These are phyloP conservation scores for Nyleta sp. DNA, from an alignment of 2,888 invertebrate genomes.

Conservation along the genomic window DNA sequence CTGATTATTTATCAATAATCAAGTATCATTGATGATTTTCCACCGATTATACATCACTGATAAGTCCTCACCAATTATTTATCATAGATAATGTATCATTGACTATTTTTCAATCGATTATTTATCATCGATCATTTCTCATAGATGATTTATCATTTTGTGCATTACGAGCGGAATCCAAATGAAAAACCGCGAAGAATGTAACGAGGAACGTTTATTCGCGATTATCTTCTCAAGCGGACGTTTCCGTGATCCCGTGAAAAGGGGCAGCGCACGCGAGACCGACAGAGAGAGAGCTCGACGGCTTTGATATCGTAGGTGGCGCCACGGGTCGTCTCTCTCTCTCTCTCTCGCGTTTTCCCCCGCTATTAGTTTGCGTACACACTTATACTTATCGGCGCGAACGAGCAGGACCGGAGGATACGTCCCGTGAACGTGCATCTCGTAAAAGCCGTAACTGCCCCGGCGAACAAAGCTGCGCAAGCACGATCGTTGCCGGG, in stretches of 20 bases:
- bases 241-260: conserved; percentile 49
- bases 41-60: background rate
- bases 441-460: conserved; percentile 80
- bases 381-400: conserved; percentile 43
- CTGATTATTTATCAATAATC: too few species aligned
- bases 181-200: conserved; percentile 43
- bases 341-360: conserved; percentile 1
- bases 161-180: conserved; percentile 22
- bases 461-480: conserved; percentile 70
- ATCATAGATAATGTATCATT: too few species aligned
- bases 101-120: too few species aligned
- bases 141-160: too few species aligned
- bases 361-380: conserved; percentile 9
- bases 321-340: conserved; percentile 28
- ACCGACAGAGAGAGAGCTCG: background rate
- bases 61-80: too few species aligned
- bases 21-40: too few species aligned
- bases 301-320: conserved; percentile 38
- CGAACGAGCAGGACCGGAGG: conserved; percentile 58
- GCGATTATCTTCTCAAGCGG: conserved; percentile 56
- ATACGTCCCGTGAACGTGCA: conserved; percentile 70
- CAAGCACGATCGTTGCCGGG: conserved; percentile 66
- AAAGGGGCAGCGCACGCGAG: conserved; percentile 42
- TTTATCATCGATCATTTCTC: too few species aligned
- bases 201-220: conserved; percentile 54